phyloP scores from a whole-genome alignment of 2,113 vertebrate genomes.

The Micromys minutus region DNA sequence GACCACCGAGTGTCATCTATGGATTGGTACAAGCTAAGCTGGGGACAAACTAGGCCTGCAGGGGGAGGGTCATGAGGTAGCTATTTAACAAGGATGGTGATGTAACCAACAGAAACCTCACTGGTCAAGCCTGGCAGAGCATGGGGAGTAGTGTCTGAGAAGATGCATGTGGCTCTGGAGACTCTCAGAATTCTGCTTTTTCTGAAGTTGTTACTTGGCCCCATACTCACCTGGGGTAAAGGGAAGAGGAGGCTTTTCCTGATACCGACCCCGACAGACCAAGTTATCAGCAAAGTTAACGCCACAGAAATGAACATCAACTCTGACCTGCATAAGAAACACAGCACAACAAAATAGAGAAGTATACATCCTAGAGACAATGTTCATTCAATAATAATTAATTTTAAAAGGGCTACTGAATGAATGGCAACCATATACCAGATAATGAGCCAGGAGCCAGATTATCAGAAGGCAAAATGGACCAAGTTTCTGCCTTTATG shows the following conservation, averaged over 20 bases:
- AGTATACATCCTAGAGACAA: not conserved
- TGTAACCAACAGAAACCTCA: not conserved
- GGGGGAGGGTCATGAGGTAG: not conserved
- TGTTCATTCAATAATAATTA: not conserved
- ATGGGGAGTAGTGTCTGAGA: not conserved
- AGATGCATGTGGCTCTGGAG: not conserved
- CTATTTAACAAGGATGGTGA: not conserved
- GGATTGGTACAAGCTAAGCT: not conserved
- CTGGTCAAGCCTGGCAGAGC: not conserved
- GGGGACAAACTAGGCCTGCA: not conserved
- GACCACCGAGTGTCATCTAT: not conserved
- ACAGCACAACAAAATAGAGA: not conserved
- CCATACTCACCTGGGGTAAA: slow-evolving; percentile 76
- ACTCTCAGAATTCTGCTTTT: not conserved
- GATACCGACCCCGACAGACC: slow-evolving; percentile 76
- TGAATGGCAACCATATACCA: not conserved
- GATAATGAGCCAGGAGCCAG: not conserved
- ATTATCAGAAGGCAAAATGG: not conserved
- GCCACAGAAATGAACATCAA: slow-evolving; percentile 70
- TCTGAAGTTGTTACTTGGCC: not conserved
- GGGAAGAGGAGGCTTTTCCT: slow-evolving; percentile 70
- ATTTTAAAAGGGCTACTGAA: not conserved
- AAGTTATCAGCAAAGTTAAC: slow-evolving; percentile 81
- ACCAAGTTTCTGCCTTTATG: not conserved
- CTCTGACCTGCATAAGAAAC: slow-evolving; percentile 73